A percentile compares a stretch with the other conserved stretches of the same genome.
These are phyloP conservation scores for Drosophila nebulosa DNA, from an alignment of 1,140 invertebrate species.

Conservation along the genomic window DNA sequence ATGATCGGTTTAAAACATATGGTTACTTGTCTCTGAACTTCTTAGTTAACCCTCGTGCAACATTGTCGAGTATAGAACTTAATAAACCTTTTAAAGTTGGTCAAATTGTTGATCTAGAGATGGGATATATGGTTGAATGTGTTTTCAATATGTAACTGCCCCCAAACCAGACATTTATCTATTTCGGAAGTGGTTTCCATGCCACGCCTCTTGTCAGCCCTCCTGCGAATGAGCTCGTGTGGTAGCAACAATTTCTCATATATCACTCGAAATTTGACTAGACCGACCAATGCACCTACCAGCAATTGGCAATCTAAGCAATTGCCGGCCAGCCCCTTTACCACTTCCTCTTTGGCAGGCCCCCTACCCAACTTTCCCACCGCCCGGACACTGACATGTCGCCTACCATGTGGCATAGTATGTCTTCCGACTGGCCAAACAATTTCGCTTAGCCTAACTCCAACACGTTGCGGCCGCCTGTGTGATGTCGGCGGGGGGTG, in stretches of 20 bases:
- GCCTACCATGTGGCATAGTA: slow-evolving; percentile 15
- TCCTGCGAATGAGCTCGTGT: not conserved
- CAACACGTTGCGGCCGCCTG: slow-evolving; percentile 41
- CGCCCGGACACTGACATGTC: not conserved
- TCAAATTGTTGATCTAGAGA: not conserved
- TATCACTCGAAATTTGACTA: slow-evolving; percentile 29
- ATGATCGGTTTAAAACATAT: too few relatives aligned
- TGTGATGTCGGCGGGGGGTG: slow-evolving; percentile 9
- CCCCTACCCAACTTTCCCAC: too few relatives aligned
- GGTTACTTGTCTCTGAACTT: not conserved
- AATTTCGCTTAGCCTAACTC: slow-evolving; percentile 30
- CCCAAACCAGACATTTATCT: not conserved
- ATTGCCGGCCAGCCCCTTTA: slow-evolving; percentile 2
- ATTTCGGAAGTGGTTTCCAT: not conserved
- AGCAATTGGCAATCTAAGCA: slow-evolving; percentile 26
- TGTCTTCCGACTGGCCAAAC: slow-evolving; percentile 37
- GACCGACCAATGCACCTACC: slow-evolving; percentile 18
- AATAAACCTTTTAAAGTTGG: not conserved
- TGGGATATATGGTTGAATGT: not conserved
- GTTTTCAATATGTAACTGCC: not conserved
- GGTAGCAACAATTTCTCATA: slow-evolving; percentile 10
- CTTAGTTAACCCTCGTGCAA: not conserved
- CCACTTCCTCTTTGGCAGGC: not conserved
- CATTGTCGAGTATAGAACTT: not conserved
- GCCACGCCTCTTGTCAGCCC: not conserved